Evolutionary conservation across 2,888 invertebrate species (phyloP), one percentile per base, ranked within the genome.

Genomic region (Dinocampus coccinellae): DNA sequence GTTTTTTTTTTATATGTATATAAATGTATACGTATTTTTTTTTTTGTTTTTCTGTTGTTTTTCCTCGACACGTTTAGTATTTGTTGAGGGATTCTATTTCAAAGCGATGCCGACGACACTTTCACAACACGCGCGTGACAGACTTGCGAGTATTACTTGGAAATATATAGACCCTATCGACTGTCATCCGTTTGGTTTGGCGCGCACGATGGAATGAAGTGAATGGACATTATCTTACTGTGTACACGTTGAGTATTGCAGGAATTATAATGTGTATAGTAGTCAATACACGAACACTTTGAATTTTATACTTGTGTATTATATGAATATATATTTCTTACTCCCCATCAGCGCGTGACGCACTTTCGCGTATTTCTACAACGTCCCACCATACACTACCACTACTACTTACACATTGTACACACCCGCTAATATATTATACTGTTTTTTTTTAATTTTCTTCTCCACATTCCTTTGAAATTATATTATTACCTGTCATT

Each of bases 181-280:
- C 73, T 73, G 76, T 75, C 76, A 75, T 72, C 65, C 47, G 47
- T 47, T 47, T n/a, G 16, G 3, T 47, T 47, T 47, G 47, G 16
- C 47, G 47, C 47, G 47, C 47, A 47, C 47, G 68, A 62, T 69
- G 13, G 61, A 72, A 63, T 62, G 65, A 66, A 70, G 55, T 69
- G 61, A 72, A 63, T 62, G 65, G 69, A 70, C 60, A 71, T 75
- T 75, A 72, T 76, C 72, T 75, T 73, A 76, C 70, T 70, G 72
- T 39, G 72, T 68, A 72, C 70, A 76, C 16, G 4, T 47, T n/a
- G n/a, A n/a, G n/a, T n/a, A n/a, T n/a, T n/a, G n/a, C n/a, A n/a
- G n/a, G n/a, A n/a, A n/a, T n/a, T n/a, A n/a, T 7, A 47, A 47
- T 9, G 16, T 16, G 57, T 71, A 66, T 22, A 29, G 33, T 33